Evolutionary conservation across 2,888 invertebrate species (phyloP).

Genomic region (Pollenia angustigena): DNA sequence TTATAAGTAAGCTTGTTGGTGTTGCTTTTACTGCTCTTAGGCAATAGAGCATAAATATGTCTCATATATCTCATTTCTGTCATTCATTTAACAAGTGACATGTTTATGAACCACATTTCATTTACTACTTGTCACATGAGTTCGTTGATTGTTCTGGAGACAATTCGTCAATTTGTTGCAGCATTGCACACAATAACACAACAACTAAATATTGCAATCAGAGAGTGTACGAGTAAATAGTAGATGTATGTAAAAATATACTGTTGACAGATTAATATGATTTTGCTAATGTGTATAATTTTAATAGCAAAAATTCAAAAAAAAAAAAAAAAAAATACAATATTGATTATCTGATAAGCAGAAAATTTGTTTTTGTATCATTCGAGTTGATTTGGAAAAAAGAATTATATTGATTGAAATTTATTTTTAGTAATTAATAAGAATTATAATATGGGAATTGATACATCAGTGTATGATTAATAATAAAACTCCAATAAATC

Average conservation of each 20-base stretch:
- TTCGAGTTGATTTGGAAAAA: neutral
- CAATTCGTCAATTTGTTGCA: no score
- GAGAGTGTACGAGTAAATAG: constrained; percentile 8
- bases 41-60: constrained; percentile 5
- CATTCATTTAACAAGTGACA: constrained; percentile 52
- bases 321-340: neutral
- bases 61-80: constrained; percentile 13
- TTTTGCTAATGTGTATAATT: constrained; percentile 58
- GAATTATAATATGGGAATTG: no score
- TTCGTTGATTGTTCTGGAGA: constrained; percentile 38
- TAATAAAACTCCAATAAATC: no score
- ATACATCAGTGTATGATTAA: no score
- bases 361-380: constrained; percentile 24
- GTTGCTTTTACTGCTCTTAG: neutral
- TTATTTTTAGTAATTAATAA: constrained; percentile 15
- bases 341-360: constrained; percentile 3
- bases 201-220: no score
- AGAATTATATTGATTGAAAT: constrained; percentile 1
- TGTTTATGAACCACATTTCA: constrained; percentile 58
- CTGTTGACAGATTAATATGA: constrained; percentile 70
- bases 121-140: constrained; percentile 61
- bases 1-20: no score
- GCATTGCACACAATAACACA: no score
- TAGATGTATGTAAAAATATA: constrained; percentile 60
- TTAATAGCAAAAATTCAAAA: neutral